Percentiles rank a stretch among this genome's conserved stretches.
Evolutionary conservation across 2,888 invertebrate species (phyloP).

Genomic region (Adineta ricciae): DNA sequence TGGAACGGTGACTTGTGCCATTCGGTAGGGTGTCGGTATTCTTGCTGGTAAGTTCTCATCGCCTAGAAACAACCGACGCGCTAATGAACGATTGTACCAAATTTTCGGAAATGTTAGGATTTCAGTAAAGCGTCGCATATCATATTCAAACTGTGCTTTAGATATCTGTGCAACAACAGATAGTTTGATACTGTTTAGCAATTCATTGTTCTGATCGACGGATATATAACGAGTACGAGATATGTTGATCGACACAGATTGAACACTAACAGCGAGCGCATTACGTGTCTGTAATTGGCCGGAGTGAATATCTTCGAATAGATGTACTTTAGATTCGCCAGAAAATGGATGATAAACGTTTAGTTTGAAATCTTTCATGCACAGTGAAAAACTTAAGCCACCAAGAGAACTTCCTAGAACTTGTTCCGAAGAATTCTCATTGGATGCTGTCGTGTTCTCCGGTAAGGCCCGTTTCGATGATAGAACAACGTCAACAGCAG

Average conservation of each 20-base stretch:
- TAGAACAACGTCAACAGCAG: slow-evolving; percentile 90
- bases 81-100: slow-evolving; percentile 89
- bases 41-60: slow-evolving; percentile 25
- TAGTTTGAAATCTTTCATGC: slow-evolving; percentile 87
- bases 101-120: slow-evolving; percentile 95
- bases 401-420: slow-evolving; percentile 50
- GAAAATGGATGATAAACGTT: slow-evolving; percentile 91
- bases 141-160: slow-evolving; percentile 74
- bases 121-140: slow-evolving; percentile 89
- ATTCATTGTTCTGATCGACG: slow-evolving; percentile 49
- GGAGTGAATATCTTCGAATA: neutral
- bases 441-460: slow-evolving; percentile 34
- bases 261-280: slow-evolving; percentile 86
- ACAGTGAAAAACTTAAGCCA: slow-evolving; percentile 84
- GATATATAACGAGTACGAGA: slow-evolving; percentile 79
- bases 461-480: slow-evolving; percentile 55
- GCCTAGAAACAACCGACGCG: slow-evolving; percentile 67
- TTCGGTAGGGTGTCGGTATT: neutral
- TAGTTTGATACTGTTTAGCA: slow-evolving; percentile 28
- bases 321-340: slow-evolving; percentile 23
- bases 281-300: slow-evolving; percentile 67
- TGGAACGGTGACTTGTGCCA: neutral
- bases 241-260: slow-evolving; percentile 88
- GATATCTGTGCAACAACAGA: slow-evolving; percentile 39
- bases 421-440: slow-evolving; percentile 20